Base-by-base conservation (phyloP, 2,797 vertebrate genomes). In the Falco cherrug region DNA sequence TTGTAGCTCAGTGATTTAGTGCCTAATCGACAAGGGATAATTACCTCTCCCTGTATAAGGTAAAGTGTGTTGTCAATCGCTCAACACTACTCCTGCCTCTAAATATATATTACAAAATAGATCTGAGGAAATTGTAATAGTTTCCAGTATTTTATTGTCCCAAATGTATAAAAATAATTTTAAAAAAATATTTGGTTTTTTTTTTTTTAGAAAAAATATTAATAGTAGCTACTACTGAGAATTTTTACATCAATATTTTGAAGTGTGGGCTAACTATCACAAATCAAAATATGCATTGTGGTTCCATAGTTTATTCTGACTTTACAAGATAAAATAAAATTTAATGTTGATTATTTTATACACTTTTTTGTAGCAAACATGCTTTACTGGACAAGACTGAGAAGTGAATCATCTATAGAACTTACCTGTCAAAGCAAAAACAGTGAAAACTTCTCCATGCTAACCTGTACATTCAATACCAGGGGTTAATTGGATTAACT, bases 21-120 rank as follows among this genome's bases (percentile, higher is more conserved):
- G 16, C 80, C 54, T 84, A 95, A 96, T 92, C 11, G 43, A 92
- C 53, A 95, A 73, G 74, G n/a, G 73, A 92, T 81, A 94, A 95
- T 95, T 94, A 71, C 37, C 48, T 95, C 69, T 92, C 47, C 29
- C 41, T 35, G 12, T n/a, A 60, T 73, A 88, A 90, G 60, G 53
- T 68, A 61, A 88, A 51, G 20, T 33, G 10, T 77, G 13, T 64
- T 73, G 39, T 84, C 76, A 86, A 22, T 69, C 31, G 94, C 18
- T 56, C 43, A n/a, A 60, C 21, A 45, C 4, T 59, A 21, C 3
- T 41, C 35, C 45, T 31, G 31, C 4, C 17, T 88, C 26, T 68
- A 71, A 92, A 81, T 50, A 70, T 4, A 47, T 8, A 35, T 70
- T 74, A 16, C 2, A 50, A 68, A 76, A 80, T 24, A 45, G 56